phyloP scores from a whole-genome alignment of 2,888 invertebrate species.

The Gibbula magus region DNA sequence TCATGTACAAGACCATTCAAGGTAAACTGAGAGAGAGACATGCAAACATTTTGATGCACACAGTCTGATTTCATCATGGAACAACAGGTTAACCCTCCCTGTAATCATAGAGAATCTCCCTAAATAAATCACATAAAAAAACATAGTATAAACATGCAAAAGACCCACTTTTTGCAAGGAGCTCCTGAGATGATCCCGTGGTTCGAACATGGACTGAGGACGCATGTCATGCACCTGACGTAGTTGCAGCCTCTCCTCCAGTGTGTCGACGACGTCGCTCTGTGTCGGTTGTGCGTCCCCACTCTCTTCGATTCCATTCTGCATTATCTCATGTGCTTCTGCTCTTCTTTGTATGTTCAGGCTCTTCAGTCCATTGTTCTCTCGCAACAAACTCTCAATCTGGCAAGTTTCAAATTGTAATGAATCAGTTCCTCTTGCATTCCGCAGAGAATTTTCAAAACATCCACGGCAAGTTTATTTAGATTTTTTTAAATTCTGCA shows the following conservation, averaged over 20 bases:
- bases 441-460: too few relatives aligned
- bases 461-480: too few relatives aligned
- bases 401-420: too few relatives aligned
- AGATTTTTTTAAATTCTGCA: too few relatives aligned
- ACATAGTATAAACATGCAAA: slow-evolving; percentile 36
- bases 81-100: too few relatives aligned
- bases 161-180: slow-evolving; percentile 6
- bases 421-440: too few relatives aligned
- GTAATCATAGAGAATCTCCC: too few relatives aligned
- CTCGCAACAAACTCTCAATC: slow-evolving; percentile 86
- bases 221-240: slow-evolving; percentile 45
- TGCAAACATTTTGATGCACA: too few relatives aligned
- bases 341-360: slow-evolving; percentile 33
- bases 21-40: too few relatives aligned
- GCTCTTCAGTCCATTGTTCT: slow-evolving; percentile 78
- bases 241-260: slow-evolving; percentile 13
- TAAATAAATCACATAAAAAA: slow-evolving; percentile 36
- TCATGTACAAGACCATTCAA: too few relatives aligned
- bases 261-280: background rate
- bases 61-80: too few relatives aligned
- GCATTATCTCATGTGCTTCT: background rate
- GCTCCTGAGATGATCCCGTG: slow-evolving; percentile 62
- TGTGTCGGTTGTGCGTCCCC: background rate
- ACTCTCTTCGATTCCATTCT: slow-evolving; percentile 7
- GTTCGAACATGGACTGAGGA: slow-evolving; percentile 74